Evolutionary conservation across 2,113 vertebrate genomes (phyloP).

Genomic region (Seriola rivoliana): DNA sequence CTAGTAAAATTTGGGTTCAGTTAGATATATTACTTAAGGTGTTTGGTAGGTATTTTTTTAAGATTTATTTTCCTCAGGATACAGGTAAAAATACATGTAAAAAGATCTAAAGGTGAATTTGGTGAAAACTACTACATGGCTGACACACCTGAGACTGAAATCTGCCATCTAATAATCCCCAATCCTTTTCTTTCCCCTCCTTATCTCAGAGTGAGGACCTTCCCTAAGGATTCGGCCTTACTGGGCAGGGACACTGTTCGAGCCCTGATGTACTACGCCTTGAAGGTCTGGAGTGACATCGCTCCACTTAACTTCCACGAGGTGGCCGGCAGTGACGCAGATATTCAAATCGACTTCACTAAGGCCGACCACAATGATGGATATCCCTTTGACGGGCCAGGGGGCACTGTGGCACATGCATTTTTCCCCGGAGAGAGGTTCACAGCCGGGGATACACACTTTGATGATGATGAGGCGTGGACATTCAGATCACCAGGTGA

Average conservation of each 20-base stretch:
- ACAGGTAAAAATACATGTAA: background rate
- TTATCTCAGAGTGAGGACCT: slow-evolving; percentile 90
- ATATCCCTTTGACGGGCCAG: slow-evolving; percentile 96
- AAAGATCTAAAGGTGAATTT: background rate
- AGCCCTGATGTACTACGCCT: slow-evolving; percentile 95
- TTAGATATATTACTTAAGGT: background rate
- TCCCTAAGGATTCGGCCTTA: slow-evolving; percentile 89
- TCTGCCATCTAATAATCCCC: background rate
- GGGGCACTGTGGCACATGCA: slow-evolving; percentile 94
- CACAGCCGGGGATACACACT: slow-evolving; percentile 93
- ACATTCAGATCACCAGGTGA: slow-evolving; percentile 95
- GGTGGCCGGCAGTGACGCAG: slow-evolving; percentile 91
- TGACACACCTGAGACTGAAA: background rate
- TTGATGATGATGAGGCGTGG: slow-evolving; percentile 96
- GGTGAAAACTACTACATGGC: background rate
- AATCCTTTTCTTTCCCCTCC: background rate
- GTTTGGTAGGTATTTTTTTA: background rate
- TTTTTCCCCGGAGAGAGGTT: slow-evolving; percentile 93
- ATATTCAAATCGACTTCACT: slow-evolving; percentile 98
- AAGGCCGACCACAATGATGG: slow-evolving; percentile 92
- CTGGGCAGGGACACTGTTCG: slow-evolving; percentile 94
- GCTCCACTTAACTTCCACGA: slow-evolving; percentile 96
- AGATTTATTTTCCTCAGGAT: too few species aligned
- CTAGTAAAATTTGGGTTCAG: background rate
- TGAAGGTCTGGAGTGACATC: slow-evolving; percentile 98